Percentiles rank a stretch among this genome's conserved stretches.
These are phyloP conservation scores for Mycteria americana DNA, from an alignment of 2,797 vertebrate species.

Conservation along the genomic window DNA sequence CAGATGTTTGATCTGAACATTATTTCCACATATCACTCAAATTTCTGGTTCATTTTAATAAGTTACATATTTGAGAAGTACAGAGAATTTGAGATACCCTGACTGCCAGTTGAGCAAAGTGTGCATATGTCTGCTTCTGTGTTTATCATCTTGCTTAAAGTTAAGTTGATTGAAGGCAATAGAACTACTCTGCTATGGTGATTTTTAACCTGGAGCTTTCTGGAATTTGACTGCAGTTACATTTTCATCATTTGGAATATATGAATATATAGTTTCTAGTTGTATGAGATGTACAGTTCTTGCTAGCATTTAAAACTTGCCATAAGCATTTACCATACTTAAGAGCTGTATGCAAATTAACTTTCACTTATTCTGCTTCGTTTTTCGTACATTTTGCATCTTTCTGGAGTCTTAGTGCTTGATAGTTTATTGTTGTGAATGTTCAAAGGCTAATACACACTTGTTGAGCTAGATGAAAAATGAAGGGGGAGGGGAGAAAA, in stretches of 20 bases:
- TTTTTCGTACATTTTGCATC: not conserved
- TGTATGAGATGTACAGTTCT: not conserved
- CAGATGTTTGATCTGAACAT: not conserved
- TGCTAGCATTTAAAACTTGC: not conserved
- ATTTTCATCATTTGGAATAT: not conserved
- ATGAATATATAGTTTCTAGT: not conserved
- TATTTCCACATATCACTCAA: not conserved
- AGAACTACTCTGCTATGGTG: not conserved
- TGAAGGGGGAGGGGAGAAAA: not conserved
- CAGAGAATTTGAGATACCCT: not conserved
- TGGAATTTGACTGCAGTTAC: not conserved
- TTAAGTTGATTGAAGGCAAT: not conserved
- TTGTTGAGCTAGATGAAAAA: not conserved
- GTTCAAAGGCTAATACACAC: not conserved
- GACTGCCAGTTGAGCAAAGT: not conserved
- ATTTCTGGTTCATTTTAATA: not conserved
- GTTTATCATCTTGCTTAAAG: not conserved
- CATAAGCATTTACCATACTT: not conserved
- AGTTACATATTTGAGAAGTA: not conserved
- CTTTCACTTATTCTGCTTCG: not conserved
- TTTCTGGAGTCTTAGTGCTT: not conserved
- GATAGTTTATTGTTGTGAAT: not conserved
- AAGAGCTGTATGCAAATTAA: not conserved
- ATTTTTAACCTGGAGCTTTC: not conserved
- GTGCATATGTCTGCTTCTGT: not conserved